Evolutionary conservation across 2,888 invertebrate species (phyloP).

Genomic region (Perizoma flavofasciatum): DNA sequence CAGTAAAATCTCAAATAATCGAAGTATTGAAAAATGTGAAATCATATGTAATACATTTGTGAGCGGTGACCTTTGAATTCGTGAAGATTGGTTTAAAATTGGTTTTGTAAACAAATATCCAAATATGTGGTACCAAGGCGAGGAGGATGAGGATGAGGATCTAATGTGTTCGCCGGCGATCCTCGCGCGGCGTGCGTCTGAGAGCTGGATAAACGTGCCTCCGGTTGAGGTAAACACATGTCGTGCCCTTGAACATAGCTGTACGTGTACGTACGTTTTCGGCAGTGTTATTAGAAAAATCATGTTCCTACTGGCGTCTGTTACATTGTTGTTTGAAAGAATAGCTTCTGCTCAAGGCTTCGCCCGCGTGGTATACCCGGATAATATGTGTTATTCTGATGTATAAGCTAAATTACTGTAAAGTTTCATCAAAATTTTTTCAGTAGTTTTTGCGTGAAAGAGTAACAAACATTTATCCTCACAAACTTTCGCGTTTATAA

Average conservation of each 20-base stretch:
- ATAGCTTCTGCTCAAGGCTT: too few relatives aligned
- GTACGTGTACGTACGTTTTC: not conserved
- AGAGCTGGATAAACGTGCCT: constrained; percentile 95
- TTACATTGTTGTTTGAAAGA: too few relatives aligned
- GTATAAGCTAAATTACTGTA: too few relatives aligned
- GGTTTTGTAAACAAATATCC: constrained; percentile 31
- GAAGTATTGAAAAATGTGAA: constrained; percentile 16
- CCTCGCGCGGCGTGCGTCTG: constrained; percentile 92
- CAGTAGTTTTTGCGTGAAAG: too few relatives aligned
- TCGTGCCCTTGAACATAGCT: constrained; percentile 28
- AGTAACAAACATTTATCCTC: too few relatives aligned
- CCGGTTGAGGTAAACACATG: constrained; percentile 89
- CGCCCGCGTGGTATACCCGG: too few relatives aligned
- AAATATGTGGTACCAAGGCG: constrained; percentile 90
- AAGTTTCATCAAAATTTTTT: too few relatives aligned
- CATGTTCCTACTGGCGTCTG: not conserved
- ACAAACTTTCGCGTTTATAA: too few relatives aligned
- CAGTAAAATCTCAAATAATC: constrained; percentile 10
- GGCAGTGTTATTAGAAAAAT: not conserved
- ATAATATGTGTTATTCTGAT: too few relatives aligned
- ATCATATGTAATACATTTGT: constrained; percentile 27
- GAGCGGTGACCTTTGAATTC: constrained; percentile 33
- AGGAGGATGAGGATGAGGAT: constrained; percentile 93
- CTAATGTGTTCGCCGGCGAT: constrained; percentile 94
- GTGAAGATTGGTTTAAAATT: constrained; percentile 20